Base-by-base conservation (phyloP, 2,888 invertebrate genomes). In the Ethmia dodecea region DNA sequence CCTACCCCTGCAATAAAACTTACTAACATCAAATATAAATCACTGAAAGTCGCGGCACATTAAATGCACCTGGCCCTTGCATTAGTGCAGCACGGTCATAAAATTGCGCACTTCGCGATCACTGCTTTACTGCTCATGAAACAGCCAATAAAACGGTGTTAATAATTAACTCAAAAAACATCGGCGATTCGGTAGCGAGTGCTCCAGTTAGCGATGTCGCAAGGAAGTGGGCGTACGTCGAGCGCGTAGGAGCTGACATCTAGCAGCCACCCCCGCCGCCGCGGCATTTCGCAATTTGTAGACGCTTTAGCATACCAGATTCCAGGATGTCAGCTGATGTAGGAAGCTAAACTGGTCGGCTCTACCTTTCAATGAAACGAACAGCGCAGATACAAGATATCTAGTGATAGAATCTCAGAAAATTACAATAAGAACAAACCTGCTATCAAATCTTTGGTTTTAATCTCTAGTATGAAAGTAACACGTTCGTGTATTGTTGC, bases 141-240 rank as follows among this genome's bases (percentile, higher is more conserved):
- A 45, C 39, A 43, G 56, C 48, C 49, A 54, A 66, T 66, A 69
- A 65, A 58, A 52, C 56, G 53, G 57, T 50, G 16, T 27, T 33
- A 28, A 20, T 28, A 28, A 20, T 35, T 37, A 28, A 24, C 25
- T 33, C 16, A 14, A 33, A 30, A 39, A 28, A 24, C 38, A 26
- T 39, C 28, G 12, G 10, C 11, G 32, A 30, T 68, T 70, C 59
- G 60, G 71, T 68, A 72, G 70, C 68, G 59, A 72, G 60, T 74
- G 78, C 72, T 78, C 80, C 52, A 79, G 77, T 72, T 26, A 56
- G 60, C 60, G 71, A 63, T 78, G 78, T 72, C 72, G 79, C 68
- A 78, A 79, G 64, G 33, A 44, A 42, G 78, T 78, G 70, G 79
- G 78, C 67, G 79, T 71, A 60, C 63, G 60, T 60, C 63, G 70